phyloP scores from a whole-genome alignment of 2,888 invertebrate genomes.

The Phyllotreta striolata region DNA sequence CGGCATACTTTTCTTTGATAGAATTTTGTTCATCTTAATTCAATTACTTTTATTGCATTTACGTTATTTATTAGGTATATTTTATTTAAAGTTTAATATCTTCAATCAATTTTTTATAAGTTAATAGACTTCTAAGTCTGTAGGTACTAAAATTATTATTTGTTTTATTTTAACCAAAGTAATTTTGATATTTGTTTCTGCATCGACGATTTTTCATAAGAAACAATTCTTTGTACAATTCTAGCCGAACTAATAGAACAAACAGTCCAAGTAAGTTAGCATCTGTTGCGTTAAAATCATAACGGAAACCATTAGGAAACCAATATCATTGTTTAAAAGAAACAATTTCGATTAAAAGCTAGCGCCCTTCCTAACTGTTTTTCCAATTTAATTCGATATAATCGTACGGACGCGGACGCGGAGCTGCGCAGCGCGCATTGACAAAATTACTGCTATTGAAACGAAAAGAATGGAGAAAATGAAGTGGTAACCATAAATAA shows the following conservation, averaged over 20 bases:
- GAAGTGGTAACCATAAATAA: conserved; percentile 12
- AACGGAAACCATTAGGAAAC: conserved; percentile 23
- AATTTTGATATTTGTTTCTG: no score
- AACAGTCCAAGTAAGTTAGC: not conserved
- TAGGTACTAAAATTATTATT: no score
- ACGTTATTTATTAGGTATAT: no score
- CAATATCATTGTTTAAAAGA: conserved; percentile 11
- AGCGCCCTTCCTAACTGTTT: conserved; percentile 19
- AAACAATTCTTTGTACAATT: no score
- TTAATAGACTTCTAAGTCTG: no score
- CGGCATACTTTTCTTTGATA: no score
- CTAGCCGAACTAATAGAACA: not conserved
- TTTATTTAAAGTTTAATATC: no score
- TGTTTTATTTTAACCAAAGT: no score
- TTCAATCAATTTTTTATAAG: no score
- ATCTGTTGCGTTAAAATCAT: conserved; percentile 17
- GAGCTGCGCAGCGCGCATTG: conserved; percentile 5
- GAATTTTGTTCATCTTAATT: no score
- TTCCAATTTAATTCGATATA: conserved; percentile 21
- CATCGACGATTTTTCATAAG: no score
- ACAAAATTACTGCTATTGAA: conserved; percentile 27
- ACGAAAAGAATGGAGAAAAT: not conserved
- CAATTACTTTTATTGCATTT: no score
- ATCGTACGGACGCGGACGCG: conserved; percentile 4
- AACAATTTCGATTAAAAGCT: conserved; percentile 17